Conservation (phyloP, 2,113 vertebrate genomes). For the Aleadryas rufinucha region DNA sequence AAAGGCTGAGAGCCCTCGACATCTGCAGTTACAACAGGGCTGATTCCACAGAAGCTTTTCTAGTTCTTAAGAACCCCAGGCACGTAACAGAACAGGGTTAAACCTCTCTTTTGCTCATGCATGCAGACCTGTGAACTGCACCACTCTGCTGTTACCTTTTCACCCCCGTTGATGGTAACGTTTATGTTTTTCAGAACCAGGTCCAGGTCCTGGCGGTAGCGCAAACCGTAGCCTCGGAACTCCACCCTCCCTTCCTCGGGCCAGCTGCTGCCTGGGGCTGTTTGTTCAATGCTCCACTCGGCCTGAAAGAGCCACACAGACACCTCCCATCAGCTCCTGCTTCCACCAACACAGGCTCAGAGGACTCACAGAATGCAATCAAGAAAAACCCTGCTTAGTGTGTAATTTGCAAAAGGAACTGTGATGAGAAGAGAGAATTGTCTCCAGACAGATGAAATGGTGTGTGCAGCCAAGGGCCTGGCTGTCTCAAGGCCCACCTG, state of each 20-base stretch:
- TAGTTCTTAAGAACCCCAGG: background rate
- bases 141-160: conserved; percentile 79
- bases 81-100: background rate
- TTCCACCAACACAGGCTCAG: background rate
- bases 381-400: background rate
- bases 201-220: conserved; percentile 88
- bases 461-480: background rate
- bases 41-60: background rate
- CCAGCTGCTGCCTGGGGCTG: conserved; percentile 74
- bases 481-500: background rate
- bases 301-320: conserved; percentile 72
- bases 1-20: background rate
- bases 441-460: background rate
- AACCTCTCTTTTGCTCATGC: background rate
- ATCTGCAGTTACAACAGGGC: background rate
- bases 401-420: background rate
- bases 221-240: conserved; percentile 79
- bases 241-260: conserved; percentile 84
- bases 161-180: conserved; percentile 82
- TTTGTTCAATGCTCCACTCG: conserved; percentile 78
- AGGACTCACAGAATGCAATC: no score
- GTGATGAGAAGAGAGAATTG: background rate
- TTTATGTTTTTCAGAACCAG: conserved; percentile 85
- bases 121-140: background rate
- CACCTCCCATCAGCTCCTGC: background rate